These are phyloP conservation scores for Corythornis madagascariensis DNA, from an alignment of 2,113 vertebrate species.

Conservation along the genomic window DNA sequence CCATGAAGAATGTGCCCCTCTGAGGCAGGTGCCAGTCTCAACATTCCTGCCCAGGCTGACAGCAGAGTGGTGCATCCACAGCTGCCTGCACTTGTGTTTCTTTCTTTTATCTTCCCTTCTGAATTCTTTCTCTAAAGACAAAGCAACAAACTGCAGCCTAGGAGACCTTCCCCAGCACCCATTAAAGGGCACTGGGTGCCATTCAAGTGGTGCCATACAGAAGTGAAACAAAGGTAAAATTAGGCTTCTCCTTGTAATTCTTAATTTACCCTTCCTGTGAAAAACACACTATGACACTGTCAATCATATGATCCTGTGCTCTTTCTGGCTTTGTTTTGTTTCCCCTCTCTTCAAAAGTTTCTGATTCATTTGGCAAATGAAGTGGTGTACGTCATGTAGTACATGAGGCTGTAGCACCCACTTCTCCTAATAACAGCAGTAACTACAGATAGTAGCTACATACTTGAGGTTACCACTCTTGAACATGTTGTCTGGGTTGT, in stretches of 20 bases:
- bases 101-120: neutral
- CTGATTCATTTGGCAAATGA: conserved; percentile 37
- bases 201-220: neutral
- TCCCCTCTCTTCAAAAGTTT: conserved; percentile 8
- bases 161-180: neutral
- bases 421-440: neutral
- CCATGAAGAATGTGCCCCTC: neutral
- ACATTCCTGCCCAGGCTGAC: accelerated
- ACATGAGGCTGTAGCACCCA: neutral
- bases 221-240: conserved; percentile 59
- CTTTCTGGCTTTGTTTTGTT: conserved; percentile 29
- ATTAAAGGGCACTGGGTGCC: neutral
- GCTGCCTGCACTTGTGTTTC: neutral
- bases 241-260: neutral
- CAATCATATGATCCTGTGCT: conserved; percentile 6
- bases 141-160: neutral
- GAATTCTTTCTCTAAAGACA: neutral
- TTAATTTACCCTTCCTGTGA: conserved; percentile 55
- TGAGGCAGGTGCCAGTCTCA: accelerated
- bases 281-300: neutral
- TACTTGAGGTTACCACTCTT: neutral
- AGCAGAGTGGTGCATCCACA: neutral
- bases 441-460: neutral
- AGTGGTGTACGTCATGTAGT: neutral
- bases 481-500: neutral